These are phyloP conservation scores for Leucophenga varia DNA, from an alignment of 1,140 invertebrate species.

Conservation along the genomic window DNA sequence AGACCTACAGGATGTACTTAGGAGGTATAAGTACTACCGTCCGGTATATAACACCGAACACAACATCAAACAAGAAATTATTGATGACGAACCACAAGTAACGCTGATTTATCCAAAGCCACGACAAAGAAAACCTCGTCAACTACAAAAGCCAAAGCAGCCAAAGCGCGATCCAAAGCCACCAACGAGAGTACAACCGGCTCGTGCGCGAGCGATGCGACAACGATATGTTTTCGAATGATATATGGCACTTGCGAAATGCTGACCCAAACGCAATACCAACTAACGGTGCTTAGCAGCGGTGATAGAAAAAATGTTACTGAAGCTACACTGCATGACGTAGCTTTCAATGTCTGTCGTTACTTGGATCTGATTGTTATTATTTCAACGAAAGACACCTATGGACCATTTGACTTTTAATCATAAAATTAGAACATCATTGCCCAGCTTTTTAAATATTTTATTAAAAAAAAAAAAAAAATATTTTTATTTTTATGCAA, in stretches of 20 bases:
- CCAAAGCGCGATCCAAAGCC: constrained; percentile 20
- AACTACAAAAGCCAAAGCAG: constrained; percentile 4
- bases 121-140: constrained; percentile 3
- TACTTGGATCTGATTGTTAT: no score
- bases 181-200: constrained; percentile 36
- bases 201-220: constrained; percentile 33
- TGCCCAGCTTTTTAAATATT: no score
- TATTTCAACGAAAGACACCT: no score
- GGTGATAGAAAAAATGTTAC: no score
- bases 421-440: no score
- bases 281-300: constrained; percentile 23
- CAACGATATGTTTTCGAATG: constrained; percentile 39
- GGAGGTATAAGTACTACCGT: constrained; percentile 29
- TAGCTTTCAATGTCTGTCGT: no score
- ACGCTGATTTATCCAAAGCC: constrained; percentile 29
- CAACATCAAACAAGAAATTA: constrained; percentile 26
- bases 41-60: constrained; percentile 24
- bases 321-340: no score
- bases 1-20: constrained; percentile 31
- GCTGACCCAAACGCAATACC: no score
- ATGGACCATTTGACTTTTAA: no score
- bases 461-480: no score
- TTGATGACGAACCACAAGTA: constrained; percentile 23
- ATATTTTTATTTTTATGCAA: no score
- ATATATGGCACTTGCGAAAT: constrained; percentile 7